Evolutionary conservation across 2,888 invertebrate species (phyloP).

Genomic region (Charanyca ferruginea): DNA sequence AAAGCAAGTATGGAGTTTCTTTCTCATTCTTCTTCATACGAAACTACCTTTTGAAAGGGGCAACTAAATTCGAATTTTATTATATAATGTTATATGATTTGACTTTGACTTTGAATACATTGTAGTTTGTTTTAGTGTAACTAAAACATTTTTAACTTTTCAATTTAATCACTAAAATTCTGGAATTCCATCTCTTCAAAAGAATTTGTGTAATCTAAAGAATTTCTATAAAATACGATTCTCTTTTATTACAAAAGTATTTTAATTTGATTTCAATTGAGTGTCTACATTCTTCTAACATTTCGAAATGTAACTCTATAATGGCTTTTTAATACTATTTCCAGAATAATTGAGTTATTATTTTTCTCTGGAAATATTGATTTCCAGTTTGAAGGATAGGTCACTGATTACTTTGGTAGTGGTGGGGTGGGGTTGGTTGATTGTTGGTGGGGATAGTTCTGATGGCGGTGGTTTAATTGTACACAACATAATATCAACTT

Average conservation of each 20-base stretch:
- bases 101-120: too few species aligned
- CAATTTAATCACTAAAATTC: conserved; percentile 11
- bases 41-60: too few species aligned
- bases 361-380: not conserved
- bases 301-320: not conserved
- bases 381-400: not conserved
- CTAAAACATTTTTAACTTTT: not conserved
- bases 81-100: too few species aligned
- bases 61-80: too few species aligned
- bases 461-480: too few species aligned
- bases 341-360: not conserved
- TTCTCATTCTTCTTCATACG: too few species aligned
- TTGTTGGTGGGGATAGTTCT: too few species aligned
- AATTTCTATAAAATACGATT: conserved; percentile 24
- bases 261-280: conserved; percentile 24
- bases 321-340: not conserved
- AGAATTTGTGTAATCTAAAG: conserved; percentile 14
- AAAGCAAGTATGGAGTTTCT: too few species aligned
- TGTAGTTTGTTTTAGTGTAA: too few species aligned
- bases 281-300: conserved; percentile 2
- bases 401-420: too few species aligned
- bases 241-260: conserved; percentile 7
- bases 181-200: not conserved
- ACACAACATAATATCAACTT: too few species aligned
- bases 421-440: too few species aligned